phyloP scores from a whole-genome alignment of 2,888 invertebrate genomes.

The Drosophila rellima region DNA sequence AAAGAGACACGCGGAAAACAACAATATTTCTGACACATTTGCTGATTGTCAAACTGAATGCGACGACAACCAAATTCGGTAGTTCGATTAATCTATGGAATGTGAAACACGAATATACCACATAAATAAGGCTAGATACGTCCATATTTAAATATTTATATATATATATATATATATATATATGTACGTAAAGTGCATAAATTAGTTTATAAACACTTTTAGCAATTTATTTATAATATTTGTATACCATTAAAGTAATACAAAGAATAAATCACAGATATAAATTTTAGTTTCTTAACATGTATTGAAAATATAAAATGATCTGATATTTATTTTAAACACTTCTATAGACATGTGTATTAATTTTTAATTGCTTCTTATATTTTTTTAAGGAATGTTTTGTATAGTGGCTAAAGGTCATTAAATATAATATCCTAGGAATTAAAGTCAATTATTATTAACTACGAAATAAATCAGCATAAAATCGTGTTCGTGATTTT shows the following conservation, averaged over 20 bases:
- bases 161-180: not conserved
- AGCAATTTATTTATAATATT: not conserved
- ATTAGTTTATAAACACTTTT: not conserved
- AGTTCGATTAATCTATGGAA: slow-evolving; percentile 53
- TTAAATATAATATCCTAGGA: no score
- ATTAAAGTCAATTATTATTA: no score
- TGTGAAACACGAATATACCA: slow-evolving; percentile 45
- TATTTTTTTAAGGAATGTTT: no score
- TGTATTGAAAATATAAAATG: no score
- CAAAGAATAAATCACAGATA: not conserved
- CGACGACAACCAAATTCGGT: slow-evolving; percentile 68
- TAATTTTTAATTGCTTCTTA: no score
- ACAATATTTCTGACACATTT: slow-evolving; percentile 79
- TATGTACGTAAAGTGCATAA: not conserved
- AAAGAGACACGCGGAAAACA: slow-evolving; percentile 60
- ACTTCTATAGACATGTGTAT: no score
- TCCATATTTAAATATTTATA: not conserved
- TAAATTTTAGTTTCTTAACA: no score
- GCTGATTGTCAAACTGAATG: slow-evolving; percentile 66
- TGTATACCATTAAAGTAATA: not conserved
- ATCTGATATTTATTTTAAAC: no score
- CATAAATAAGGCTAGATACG: not conserved
- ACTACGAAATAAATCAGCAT: no score
- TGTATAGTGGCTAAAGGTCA: no score
- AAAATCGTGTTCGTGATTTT: no score